phyloP scores from a whole-genome alignment of 30 jellyfish, hydroid and myxozoan genomes.

The Turritopsis dohrnii region DNA sequence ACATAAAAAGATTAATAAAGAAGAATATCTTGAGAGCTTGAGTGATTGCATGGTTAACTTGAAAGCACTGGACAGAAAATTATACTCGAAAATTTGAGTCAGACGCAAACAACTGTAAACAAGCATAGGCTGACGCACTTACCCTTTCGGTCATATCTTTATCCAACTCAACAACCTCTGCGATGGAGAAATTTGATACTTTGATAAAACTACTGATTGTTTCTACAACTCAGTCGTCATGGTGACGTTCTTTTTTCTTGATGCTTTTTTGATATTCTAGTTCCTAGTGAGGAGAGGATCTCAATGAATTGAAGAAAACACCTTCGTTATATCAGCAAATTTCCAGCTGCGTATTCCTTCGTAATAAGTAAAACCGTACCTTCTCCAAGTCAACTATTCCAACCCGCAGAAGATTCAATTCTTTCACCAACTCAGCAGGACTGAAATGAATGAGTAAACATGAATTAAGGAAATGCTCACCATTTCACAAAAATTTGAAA shows the following conservation, averaged over 20 bases:
- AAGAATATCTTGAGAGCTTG: too few relatives aligned
- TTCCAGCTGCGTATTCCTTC: too few relatives aligned
- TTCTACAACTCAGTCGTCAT: constrained; percentile 69
- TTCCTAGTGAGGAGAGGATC: constrained; percentile 46
- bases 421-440: constrained; percentile 50
- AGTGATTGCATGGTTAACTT: too few relatives aligned
- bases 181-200: constrained; percentile 72
- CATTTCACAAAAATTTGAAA: not conserved
- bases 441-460: constrained; percentile 3
- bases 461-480: not conserved
- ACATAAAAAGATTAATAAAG: too few relatives aligned
- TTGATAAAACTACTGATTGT: constrained; percentile 67
- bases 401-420: constrained; percentile 41
- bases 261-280: constrained; percentile 50
- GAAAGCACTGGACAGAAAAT: too few relatives aligned
- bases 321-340: too few relatives aligned
- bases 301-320: constrained; percentile 6
- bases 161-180: constrained; percentile 57
- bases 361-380: too few relatives aligned
- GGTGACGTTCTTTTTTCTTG: constrained; percentile 58
- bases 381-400: constrained; percentile 59
- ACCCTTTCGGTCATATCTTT: constrained; percentile 75
- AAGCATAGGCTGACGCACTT: constrained; percentile 15
- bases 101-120: too few relatives aligned
- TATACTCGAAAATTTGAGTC: too few relatives aligned